phyloP scores from a whole-genome alignment of 2,888 invertebrate genomes.

The Axea sp. region DNA sequence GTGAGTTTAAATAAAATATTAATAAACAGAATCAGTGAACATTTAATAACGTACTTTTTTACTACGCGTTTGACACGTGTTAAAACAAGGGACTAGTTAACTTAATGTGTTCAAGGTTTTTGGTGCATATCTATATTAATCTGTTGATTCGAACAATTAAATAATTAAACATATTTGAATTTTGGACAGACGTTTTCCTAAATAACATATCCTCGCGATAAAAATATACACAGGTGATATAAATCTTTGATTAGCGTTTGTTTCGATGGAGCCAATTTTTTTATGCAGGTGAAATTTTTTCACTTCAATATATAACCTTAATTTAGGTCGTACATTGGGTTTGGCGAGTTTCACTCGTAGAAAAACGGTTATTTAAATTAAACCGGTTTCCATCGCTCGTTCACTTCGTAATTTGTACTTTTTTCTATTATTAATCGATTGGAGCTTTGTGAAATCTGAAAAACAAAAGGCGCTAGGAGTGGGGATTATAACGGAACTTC shows the following conservation, averaged over 20 bases:
- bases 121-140: no score
- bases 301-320: constrained; percentile 23
- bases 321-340: constrained; percentile 16
- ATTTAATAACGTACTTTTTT: no score
- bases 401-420: constrained; percentile 13
- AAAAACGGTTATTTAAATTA: constrained; percentile 33
- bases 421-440: constrained; percentile 25
- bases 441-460: constrained; percentile 5
- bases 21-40: no score
- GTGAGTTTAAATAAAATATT: no score
- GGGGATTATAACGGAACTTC: constrained; percentile 12
- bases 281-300: constrained; percentile 14
- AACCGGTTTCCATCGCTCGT: constrained; percentile 8
- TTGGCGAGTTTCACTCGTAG: background rate
- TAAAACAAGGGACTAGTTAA: no score
- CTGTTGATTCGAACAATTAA: no score
- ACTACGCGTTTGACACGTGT: no score
- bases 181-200: no score
- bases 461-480: background rate
- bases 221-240: constrained; percentile 5
- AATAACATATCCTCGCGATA: background rate
- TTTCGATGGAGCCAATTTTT: constrained; percentile 1
- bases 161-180: no score
- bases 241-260: constrained; percentile 21
- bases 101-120: no score